Percentiles rank a stretch among this genome's conserved stretches.
Evolutionary conservation across 2,797 vertebrate species (phyloP).

Genomic region (Pseudochirops corinnae): DNA sequence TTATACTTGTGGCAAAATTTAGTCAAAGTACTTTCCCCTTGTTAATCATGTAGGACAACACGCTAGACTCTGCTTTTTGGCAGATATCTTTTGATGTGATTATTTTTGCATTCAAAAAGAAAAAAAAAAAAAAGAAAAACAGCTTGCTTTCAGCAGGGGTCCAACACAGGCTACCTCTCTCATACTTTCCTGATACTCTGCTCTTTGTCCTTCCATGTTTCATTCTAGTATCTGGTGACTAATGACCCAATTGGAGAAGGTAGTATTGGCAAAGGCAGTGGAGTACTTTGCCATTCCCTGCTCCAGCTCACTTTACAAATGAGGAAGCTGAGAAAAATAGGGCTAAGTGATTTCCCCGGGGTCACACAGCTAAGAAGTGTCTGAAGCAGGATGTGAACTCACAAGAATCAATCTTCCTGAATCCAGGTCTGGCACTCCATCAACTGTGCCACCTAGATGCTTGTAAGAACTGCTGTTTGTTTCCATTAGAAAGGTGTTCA

Average conservation of each 20-base stretch:
- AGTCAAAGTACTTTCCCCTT: too few species aligned
- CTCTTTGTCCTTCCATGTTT: constrained; percentile 1
- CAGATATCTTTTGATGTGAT: not conserved
- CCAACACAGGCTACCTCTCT: not conserved
- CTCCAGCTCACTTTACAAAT: not conserved
- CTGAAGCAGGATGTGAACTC: too few species aligned
- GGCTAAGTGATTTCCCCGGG: not conserved
- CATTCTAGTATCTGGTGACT: constrained; percentile 7
- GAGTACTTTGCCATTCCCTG: not conserved
- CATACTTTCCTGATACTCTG: not conserved
- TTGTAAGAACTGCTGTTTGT: not conserved
- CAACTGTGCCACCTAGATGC: not conserved
- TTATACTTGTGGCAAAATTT: not conserved
- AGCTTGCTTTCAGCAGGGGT: not conserved
- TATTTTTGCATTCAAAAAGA: not conserved
- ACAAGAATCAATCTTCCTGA: too few species aligned
- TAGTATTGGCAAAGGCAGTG: not conserved
- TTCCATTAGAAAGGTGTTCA: not conserved
- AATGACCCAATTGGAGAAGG: not conserved
- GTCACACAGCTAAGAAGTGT: too few species aligned
- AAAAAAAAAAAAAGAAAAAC: not conserved
- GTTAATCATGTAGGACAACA: too few species aligned
- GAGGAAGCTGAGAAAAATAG: not conserved
- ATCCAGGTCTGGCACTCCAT: not conserved
- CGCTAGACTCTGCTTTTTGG: too few species aligned